These are phyloP conservation scores for Euleptes europaea DNA, from an alignment of 2,113 vertebrate genomes.

Conservation along the genomic window DNA sequence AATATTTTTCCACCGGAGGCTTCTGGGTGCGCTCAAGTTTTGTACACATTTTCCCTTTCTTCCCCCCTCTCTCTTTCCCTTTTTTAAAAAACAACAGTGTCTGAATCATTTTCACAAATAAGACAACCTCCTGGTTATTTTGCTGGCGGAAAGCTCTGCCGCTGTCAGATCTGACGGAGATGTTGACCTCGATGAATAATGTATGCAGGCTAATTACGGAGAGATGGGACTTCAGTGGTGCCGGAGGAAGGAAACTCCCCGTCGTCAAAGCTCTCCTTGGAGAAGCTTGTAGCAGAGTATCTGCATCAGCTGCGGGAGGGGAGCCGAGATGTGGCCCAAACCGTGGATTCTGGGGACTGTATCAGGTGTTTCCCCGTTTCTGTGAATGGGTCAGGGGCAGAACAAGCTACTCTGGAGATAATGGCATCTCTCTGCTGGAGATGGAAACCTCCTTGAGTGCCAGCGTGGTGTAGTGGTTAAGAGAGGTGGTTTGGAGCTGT, in stretches of 20 bases:
- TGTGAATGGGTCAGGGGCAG: background rate
- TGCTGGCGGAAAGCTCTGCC: constrained; percentile 50
- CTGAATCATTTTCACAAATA: constrained; percentile 48
- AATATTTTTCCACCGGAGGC: background rate
- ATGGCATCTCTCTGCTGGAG: too few species aligned
- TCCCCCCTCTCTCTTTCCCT: background rate
- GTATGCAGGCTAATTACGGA: constrained; percentile 71
- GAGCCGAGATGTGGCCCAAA: background rate
- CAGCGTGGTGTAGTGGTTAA: too few species aligned
- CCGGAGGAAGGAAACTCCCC: constrained; percentile 25
- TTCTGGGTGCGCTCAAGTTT: background rate
- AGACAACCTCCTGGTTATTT: constrained; percentile 55
- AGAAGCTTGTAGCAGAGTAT: background rate
- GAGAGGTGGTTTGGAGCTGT: too few species aligned
- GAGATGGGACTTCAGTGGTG: constrained; percentile 45
- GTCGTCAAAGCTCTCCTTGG: background rate
- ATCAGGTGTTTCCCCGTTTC: too few species aligned
- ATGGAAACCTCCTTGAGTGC: too few species aligned
- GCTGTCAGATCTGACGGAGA: constrained; percentile 61
- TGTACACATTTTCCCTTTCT: accelerated
- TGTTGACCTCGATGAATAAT: constrained; percentile 64
- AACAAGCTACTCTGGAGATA: background rate
- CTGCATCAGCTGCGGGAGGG: background rate
- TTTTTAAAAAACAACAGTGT: constrained; percentile 1
- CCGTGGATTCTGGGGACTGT: background rate